Percentiles rank a stretch among this genome's conserved stretches.
Conservation (phyloP, 2,113 vertebrate species). For the Chloroceryle aenea region DNA sequence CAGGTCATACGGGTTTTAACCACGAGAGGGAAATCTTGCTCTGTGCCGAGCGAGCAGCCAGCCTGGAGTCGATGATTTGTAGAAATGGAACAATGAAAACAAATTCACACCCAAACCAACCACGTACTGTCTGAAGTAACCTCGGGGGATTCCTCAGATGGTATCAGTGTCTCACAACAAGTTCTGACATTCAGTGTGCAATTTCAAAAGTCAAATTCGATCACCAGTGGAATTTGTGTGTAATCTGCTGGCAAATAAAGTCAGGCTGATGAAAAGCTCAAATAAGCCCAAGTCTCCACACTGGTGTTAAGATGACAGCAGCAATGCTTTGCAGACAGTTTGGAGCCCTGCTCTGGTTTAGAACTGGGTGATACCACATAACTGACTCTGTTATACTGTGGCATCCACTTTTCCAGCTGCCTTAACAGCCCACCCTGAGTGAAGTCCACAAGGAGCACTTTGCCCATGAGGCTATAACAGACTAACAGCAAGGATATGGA, state of each 20-base stretch:
- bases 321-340: not conserved
- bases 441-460: not conserved
- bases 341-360: not conserved
- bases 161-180: not conserved
- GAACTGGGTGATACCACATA: not conserved
- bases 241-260: not conserved
- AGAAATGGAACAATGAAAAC: not conserved
- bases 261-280: not conserved
- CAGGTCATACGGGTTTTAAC: not conserved
- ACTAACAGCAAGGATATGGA: not conserved
- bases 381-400: not conserved
- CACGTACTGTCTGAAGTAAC: accelerated
- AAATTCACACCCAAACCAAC: not conserved
- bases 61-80: accelerated
- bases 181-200: not conserved
- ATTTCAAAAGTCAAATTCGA: not conserved
- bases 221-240: not conserved
- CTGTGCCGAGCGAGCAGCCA: not conserved
- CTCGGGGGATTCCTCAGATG: not conserved
- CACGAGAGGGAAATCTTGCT: constrained; percentile 30
- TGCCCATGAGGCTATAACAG: not conserved
- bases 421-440: not conserved
- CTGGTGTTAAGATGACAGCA: accelerated
- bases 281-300: not conserved
- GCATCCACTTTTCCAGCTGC: not conserved